Evolutionary conservation across 2,113 vertebrate species (phyloP).

Genomic region (Hydrochoerus hydrochaeris): DNA sequence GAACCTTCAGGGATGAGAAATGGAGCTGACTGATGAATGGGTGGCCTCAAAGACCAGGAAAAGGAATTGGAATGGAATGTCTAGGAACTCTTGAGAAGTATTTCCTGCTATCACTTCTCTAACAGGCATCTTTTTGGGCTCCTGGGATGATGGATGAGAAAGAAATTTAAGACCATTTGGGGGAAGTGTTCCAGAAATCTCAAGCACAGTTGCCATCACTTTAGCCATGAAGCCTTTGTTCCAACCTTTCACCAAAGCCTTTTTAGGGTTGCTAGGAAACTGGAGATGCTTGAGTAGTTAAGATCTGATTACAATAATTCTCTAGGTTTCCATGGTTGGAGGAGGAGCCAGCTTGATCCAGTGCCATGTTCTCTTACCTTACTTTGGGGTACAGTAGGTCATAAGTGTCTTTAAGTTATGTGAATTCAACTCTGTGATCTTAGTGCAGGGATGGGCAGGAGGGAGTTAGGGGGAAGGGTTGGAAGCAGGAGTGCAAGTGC

Average conservation of each 20-base stretch:
- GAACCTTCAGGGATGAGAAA: accelerated
- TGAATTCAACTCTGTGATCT: conserved; percentile 49
- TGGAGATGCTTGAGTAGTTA: conserved; percentile 67
- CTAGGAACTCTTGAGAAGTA: background rate
- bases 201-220: conserved; percentile 38
- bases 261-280: conserved; percentile 80
- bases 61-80: background rate
- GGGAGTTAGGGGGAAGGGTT: background rate
- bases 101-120: background rate
- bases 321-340: conserved; percentile 62
- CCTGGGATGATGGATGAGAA: background rate
- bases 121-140: background rate
- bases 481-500: background rate
- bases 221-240: conserved; percentile 52
- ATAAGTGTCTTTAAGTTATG: background rate
- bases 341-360: conserved; percentile 20
- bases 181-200: conserved; percentile 35
- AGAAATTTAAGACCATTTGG: background rate
- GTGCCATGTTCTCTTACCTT: conserved; percentile 20
- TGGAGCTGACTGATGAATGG: no score
- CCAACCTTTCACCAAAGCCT: conserved; percentile 59
- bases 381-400: background rate
- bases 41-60: background rate
- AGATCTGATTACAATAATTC: conserved; percentile 68
- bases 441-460: conserved; percentile 43